Evolutionary conservation across 2,888 invertebrate genomes (phyloP), one percentile per base, ranked within the genome.

Genomic region (Hedychridium roseum): DNA sequence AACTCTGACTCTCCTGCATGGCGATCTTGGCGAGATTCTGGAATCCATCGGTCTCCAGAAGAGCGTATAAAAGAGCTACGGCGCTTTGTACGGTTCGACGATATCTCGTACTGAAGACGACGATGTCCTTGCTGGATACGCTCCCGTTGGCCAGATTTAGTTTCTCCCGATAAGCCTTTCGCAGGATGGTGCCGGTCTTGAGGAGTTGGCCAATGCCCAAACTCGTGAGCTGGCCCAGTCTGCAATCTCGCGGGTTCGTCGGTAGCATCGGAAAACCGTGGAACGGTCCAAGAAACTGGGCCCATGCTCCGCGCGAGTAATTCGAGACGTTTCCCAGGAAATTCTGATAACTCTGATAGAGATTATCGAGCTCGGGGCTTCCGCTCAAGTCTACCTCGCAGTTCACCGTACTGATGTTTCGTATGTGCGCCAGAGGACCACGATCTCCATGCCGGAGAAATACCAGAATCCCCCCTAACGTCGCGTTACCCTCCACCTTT

Each of bases 81-180:
- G 92, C 89, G 64, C 95, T 95, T 80, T 96, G 96, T 70, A 92
- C 93, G 12, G 97, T 97, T 66, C 97, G 84, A 1, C 94, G 80
- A 75, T 93, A 94, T 30, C 90, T 85, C 0, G 96, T 95, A 61
- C 92, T 91, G 73, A 88, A 89, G 3, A 90, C 84, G 9, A 88
- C 73, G 21, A 90, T 81, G 54, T 88, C 89, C 2, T 71, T 78
- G 17, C 60, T 62, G 11, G 86, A 84, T 70, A 80, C 69, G 2
- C 79, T 79, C 54, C 81, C 63, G 62, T 80, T 80, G 43, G 69
- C 71, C 60, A 78, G 67, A 46, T 76, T 79, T 6, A 84, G 66
- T 63, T 80, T 81, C 9, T 80, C 80, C 9, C 81, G 80, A 66
- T 88, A 88, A 16, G 83, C 84, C 56, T 83, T 81, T 54, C 83